Conservation (phyloP, 2,888 invertebrate genomes). For the Acleris cristana region DNA sequence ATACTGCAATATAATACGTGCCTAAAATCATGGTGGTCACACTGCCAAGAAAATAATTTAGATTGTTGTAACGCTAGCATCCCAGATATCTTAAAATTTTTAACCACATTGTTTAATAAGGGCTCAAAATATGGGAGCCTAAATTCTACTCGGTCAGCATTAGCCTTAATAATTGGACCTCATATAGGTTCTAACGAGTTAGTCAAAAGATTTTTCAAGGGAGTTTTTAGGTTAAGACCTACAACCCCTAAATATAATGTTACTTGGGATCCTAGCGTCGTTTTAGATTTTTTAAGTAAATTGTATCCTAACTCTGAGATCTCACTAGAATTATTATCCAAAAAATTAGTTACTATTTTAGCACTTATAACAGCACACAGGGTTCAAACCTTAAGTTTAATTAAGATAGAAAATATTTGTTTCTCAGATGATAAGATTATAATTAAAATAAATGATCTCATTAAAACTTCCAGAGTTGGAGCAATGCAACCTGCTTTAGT, state of each 20-base stretch:
- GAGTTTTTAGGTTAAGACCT: constrained; percentile 12
- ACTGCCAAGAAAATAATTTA: constrained; percentile 13
- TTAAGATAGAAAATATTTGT: too few relatives aligned
- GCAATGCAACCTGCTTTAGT: too few relatives aligned
- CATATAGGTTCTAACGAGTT: background rate
- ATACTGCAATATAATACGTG: constrained; percentile 9
- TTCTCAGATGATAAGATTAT: too few relatives aligned
- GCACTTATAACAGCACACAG: constrained; percentile 30
- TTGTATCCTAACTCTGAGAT: too few relatives aligned
- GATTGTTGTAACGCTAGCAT: too few relatives aligned
- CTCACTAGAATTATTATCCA: too few relatives aligned
- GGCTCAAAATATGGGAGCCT: constrained; percentile 3
- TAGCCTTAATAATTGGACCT: background rate
- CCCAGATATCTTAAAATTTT: too few relatives aligned
- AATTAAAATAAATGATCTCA: too few relatives aligned
- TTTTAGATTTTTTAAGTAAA: constrained; percentile 4
- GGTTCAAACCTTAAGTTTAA: constrained; percentile 17
- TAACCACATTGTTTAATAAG: background rate
- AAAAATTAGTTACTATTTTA: too few relatives aligned
- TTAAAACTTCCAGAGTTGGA: too few relatives aligned
- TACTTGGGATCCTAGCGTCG: constrained; percentile 16
- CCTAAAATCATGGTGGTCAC: background rate
- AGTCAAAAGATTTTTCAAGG: constrained; percentile 12
- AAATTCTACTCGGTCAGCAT: background rate
- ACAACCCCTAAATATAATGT: constrained; percentile 8